These are phyloP conservation scores for Monochamus saltuarius DNA, from an alignment of 1,140 invertebrate species.

Conservation along the genomic window DNA sequence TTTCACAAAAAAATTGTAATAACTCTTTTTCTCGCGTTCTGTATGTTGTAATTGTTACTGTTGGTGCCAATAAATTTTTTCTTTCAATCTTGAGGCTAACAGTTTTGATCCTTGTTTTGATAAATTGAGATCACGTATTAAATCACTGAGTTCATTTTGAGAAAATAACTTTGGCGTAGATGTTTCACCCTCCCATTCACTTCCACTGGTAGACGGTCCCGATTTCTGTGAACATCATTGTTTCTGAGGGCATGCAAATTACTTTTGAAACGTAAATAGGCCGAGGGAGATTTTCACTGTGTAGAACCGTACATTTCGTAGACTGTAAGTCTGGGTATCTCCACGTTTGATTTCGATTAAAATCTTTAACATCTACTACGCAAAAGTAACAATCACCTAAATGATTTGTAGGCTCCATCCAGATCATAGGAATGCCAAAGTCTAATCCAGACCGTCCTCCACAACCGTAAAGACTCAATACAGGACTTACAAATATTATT, in stretches of 20 bases:
- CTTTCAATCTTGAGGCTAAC: neutral
- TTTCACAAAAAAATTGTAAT: neutral
- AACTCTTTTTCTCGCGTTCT: neutral
- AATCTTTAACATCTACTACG: neutral
- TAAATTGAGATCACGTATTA: conserved; percentile 8
- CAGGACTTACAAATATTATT: conserved; percentile 9
- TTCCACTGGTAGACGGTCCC: neutral
- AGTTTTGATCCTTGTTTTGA: conserved; percentile 13
- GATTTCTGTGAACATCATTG: conserved; percentile 9
- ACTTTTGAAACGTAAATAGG: conserved; percentile 18
- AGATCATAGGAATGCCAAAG: conserved; percentile 18
- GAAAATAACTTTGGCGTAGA: conserved; percentile 12
- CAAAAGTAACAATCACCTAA: conserved; percentile 8
- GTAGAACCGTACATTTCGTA: conserved; percentile 13
- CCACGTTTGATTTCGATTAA: conserved; percentile 10
- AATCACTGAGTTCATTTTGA: conserved; percentile 12
- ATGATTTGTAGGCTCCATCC: conserved; percentile 22
- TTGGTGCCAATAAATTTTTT: neutral
- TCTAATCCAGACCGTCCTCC: conserved; percentile 11
- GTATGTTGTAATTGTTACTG: conserved; percentile 1
- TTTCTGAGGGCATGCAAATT: too few relatives aligned
- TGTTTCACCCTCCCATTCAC: conserved; percentile 7
- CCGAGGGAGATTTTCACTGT: conserved; percentile 17
- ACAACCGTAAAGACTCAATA: conserved; percentile 11
- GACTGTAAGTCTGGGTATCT: conserved; percentile 18